Percentiles rank a stretch among this genome's conserved stretches.
These are phyloP conservation scores for Cladopsammia gracilis DNA, from an alignment of 64 coral and sea anemone species.

Conservation along the genomic window DNA sequence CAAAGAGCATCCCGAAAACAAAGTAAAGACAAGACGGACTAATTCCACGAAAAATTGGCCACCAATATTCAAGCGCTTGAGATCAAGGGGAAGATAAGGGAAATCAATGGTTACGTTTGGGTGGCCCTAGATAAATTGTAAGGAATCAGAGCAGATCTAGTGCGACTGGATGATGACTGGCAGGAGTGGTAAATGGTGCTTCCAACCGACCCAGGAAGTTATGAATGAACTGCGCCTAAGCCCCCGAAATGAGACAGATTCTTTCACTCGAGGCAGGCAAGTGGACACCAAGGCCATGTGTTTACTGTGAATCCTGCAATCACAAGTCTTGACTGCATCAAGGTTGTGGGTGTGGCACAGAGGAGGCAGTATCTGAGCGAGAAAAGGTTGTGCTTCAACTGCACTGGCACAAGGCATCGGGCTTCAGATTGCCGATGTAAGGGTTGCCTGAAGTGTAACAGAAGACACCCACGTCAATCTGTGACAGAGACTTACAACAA, in stretches of 20 bases:
- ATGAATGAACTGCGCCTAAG: too few species aligned
- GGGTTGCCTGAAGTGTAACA: conserved; percentile 2
- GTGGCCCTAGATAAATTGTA: conserved; percentile 41
- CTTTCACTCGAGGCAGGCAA: conserved; percentile 35
- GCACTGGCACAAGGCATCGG: conserved; percentile 40
- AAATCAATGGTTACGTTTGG: too few species aligned
- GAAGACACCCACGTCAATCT: conserved; percentile 47
- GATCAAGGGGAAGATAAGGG: conserved; percentile 26
- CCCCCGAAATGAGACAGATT: conserved; percentile 33
- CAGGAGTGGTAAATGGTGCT: conserved; percentile 72
- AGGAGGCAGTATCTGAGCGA: conserved; percentile 24
- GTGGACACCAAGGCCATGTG: conserved; percentile 25
- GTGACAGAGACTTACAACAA: conserved; percentile 29
- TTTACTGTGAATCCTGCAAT: conserved; percentile 47
- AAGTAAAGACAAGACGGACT: conserved; percentile 40
- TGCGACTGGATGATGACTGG: too few species aligned
- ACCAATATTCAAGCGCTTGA: conserved; percentile 23
- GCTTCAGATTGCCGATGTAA: conserved; percentile 18
- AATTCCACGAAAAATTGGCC: conserved; percentile 12
- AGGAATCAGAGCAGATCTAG: conserved; percentile 50
- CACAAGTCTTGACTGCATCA: conserved; percentile 61
- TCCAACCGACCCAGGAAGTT: too few species aligned
- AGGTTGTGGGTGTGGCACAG: conserved; percentile 20
- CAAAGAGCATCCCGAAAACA: too few species aligned
- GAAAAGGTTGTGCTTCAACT: conserved; percentile 64